Evolutionary conservation across 2,113 vertebrate genomes (phyloP).

Genomic region (Dromas ardeola): DNA sequence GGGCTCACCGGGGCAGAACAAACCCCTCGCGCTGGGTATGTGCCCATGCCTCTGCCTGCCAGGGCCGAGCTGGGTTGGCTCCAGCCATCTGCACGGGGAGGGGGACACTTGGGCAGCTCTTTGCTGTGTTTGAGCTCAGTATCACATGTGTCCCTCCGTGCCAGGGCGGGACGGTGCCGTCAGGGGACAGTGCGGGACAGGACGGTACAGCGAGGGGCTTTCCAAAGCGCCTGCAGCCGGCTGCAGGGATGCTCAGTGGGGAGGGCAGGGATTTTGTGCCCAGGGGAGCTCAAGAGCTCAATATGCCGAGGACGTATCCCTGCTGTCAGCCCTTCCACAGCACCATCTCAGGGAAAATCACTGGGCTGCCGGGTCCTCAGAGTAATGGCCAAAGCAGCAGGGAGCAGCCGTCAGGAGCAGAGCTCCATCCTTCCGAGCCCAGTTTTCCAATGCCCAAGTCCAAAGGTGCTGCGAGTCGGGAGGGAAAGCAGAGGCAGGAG

Average conservation of each 20-base stretch:
- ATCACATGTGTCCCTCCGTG: rapidly evolving
- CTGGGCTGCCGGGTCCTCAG: rapidly evolving
- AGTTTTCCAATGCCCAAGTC: rapidly evolving
- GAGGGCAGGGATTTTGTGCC: neutral
- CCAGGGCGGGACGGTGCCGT: rapidly evolving
- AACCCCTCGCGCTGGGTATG: rapidly evolving
- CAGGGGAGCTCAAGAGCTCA: rapidly evolving
- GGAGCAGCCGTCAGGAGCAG: rapidly evolving
- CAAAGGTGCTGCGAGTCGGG: neutral
- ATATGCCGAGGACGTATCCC: neutral
- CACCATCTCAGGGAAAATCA: neutral
- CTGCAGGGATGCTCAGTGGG: neutral
- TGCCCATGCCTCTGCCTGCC: rapidly evolving
- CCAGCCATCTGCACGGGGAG: neutral
- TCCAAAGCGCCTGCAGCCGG: neutral
- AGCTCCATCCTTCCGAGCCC: rapidly evolving
- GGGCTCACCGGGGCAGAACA: neutral
- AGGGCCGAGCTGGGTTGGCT: rapidly evolving
- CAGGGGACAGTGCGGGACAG: neutral
- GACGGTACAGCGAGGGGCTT: neutral
- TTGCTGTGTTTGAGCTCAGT: neutral
- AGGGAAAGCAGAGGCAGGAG: neutral
- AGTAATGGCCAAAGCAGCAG: rapidly evolving
- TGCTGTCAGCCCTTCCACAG: neutral
- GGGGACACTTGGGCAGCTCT: neutral